These are phyloP conservation scores for Drosophila sp. DNA, from an alignment of 1,140 invertebrate species.

Conservation along the genomic window DNA sequence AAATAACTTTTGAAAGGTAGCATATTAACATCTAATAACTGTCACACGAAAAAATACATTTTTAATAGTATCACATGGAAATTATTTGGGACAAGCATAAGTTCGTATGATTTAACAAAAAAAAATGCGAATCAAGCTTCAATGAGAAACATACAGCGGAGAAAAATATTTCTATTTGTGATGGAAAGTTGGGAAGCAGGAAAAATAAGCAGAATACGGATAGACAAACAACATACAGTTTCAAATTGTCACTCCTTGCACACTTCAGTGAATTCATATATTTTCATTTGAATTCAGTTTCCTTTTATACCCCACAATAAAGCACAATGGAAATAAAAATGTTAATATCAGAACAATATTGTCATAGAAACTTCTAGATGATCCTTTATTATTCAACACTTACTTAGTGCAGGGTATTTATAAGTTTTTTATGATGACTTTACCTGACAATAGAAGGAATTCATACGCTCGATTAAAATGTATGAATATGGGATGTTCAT, in stretches of 20 bases:
- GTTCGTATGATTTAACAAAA: slow-evolving; percentile 22
- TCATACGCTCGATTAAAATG: slow-evolving; percentile 30
- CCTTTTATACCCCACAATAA: slow-evolving; percentile 1
- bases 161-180: slow-evolving; percentile 2
- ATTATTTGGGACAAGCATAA: slow-evolving; percentile 9
- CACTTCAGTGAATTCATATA: slow-evolving; percentile 31
- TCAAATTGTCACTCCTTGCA: slow-evolving; percentile 12
- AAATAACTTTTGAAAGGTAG: no score
- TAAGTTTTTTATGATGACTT: background rate
- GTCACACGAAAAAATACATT: slow-evolving; percentile 5
- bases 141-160: background rate
- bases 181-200: background rate
- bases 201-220: slow-evolving; percentile 5
- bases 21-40: slow-evolving; percentile 4
- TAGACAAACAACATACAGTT: slow-evolving; percentile 20
- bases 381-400: no score
- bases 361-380: no score
- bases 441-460: background rate
- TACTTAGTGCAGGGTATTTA: background rate
- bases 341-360: background rate
- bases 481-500: slow-evolving; percentile 13
- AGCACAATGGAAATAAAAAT: background rate
- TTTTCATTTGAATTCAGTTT: slow-evolving; percentile 16
- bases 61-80: background rate
- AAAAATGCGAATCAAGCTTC: slow-evolving; percentile 5